Evolutionary conservation across 2,797 vertebrate species (phyloP).

Genomic region (Limnodromus scolopaceus): DNA sequence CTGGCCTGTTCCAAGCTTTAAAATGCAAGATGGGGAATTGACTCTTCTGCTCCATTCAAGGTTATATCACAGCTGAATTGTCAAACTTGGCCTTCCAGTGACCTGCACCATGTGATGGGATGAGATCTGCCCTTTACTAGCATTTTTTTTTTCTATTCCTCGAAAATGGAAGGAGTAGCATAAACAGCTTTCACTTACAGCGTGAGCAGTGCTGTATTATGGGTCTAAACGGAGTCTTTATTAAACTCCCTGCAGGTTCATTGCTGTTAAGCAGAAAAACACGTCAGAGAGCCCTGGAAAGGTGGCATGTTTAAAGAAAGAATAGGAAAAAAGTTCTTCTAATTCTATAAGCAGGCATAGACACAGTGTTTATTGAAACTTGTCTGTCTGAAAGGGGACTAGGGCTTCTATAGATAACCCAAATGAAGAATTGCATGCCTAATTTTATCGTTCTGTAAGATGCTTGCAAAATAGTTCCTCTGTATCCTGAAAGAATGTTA

Average conservation of each 20-base stretch:
- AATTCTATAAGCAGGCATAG: constrained; percentile 48
- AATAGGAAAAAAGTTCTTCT: background rate
- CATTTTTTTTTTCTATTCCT: background rate
- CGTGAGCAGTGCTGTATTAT: background rate
- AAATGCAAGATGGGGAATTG: constrained; percentile 25
- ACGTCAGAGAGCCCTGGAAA: constrained; percentile 32
- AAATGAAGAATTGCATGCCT: background rate
- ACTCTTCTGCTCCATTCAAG: constrained; percentile 6
- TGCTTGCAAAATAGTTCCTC: background rate
- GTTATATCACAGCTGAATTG: constrained; percentile 27
- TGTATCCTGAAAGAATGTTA: background rate
- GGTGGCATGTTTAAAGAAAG: constrained; percentile 13
- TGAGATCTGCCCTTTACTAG: background rate
- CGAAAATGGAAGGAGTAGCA: background rate
- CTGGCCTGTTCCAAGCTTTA: background rate
- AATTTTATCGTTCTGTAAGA: constrained; percentile 42
- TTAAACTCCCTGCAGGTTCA: constrained; percentile 2
- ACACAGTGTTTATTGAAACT: constrained; percentile 63
- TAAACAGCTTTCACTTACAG: constrained; percentile 24
- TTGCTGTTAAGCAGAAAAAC: constrained; percentile 9
- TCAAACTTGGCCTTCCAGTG: constrained; percentile 58
- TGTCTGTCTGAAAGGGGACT: constrained; percentile 19
- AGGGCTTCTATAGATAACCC: constrained; percentile 15
- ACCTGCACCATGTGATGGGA: background rate
- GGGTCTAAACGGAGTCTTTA: background rate